Base-by-base conservation (phyloP, 2,797 vertebrate species). In the Megalops cyprinoides region DNA sequence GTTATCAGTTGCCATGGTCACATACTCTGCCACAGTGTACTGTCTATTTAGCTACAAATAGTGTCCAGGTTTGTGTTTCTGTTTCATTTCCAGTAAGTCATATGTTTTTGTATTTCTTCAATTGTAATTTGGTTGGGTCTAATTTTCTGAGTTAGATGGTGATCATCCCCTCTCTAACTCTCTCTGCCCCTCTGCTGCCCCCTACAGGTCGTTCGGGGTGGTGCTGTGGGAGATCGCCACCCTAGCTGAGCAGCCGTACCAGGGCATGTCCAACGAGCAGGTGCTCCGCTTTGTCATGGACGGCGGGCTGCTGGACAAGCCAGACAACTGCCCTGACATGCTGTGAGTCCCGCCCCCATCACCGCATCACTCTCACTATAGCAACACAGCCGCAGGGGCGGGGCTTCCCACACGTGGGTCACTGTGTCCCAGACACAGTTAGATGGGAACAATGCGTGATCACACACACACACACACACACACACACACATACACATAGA, bases 281-380 rank as follows among this genome's bases (percentile, higher is more conserved):
- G 98, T 99, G 85, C 96, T 99, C 81, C 98, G 97, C 84, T 99
- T 99, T 0, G 98, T 99, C 89, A 99, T 99, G 98, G 98, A 99
- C 80, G 98, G 98, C 8, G 97, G 97, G 62, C 96, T 99, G 82
- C 91, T 99, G 94, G 98, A 99, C 82, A 98, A 99, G 88, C 97
- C 98, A 0, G 97, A 99, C 92, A 98, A 98, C 86, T 99, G 98
- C 85, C 97, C 97, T 0, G 98, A 99, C 91, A 98, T 99, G 98
- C 93, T 99, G 98, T 99, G 83, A 93, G 96, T 94, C 34, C 74
- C 60, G 55, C 55, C 37, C 0, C 58, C 23, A 1, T 1, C 39
- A 31, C 55, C 67, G 56, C 75, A 51, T 65, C 55, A 4, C 78
- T 69, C 20, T n/a, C 7, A 9, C 58, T 48, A 12, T 69, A 9